phyloP scores from a whole-genome alignment of 2,888 invertebrate species.

The Agriotes lineatus region DNA sequence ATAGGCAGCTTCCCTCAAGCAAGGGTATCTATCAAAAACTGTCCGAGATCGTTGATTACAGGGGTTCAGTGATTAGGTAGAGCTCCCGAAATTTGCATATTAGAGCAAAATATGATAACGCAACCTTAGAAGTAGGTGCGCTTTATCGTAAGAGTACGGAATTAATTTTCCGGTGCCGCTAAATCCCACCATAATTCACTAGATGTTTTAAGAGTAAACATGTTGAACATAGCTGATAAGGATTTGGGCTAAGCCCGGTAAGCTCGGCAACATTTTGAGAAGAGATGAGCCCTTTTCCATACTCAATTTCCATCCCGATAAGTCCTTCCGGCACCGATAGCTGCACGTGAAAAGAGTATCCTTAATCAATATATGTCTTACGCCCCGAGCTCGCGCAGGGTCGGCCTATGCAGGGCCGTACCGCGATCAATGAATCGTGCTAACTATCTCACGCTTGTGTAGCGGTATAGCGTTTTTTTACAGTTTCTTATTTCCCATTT shows the following conservation, averaged over 20 bases:
- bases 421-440: no score
- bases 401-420: not conserved
- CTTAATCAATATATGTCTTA: slow-evolving; percentile 43
- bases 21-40: no score
- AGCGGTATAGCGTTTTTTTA: no score
- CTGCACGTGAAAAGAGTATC: slow-evolving; percentile 44
- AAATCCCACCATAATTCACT: slow-evolving; percentile 15
- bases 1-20: no score
- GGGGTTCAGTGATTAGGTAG: no score
- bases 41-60: no score
- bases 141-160: not conserved
- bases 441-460: no score
- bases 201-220: slow-evolving; percentile 33
- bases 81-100: not conserved
- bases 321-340: slow-evolving; percentile 32
- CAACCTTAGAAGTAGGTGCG: not conserved
- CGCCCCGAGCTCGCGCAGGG: not conserved
- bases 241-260: slow-evolving; percentile 32
- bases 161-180: slow-evolving; percentile 16
- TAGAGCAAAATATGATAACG: not conserved
- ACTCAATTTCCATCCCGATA: slow-evolving; percentile 44
- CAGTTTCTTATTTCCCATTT: no score
- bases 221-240: slow-evolving; percentile 44
- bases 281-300: slow-evolving; percentile 44
- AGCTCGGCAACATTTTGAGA: slow-evolving; percentile 43